Percentiles rank a stretch among this genome's conserved stretches.
phyloP scores from a whole-genome alignment of 2,113 vertebrate genomes.

The Procapra przewalskii region DNA sequence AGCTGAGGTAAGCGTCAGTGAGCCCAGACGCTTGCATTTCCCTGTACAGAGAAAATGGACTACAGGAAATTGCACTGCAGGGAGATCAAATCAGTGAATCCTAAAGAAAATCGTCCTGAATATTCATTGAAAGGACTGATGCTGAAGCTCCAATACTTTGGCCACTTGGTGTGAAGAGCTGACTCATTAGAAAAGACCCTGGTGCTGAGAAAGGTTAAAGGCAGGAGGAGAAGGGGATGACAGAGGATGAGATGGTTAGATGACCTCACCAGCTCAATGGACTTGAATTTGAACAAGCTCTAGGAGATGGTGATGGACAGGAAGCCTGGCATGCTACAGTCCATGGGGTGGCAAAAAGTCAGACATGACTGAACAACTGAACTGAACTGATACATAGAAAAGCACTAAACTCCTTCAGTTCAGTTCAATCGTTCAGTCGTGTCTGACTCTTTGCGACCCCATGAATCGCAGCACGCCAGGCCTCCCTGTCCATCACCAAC shows the following conservation, averaged over 20 bases:
- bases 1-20: too few species aligned
- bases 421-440: too few species aligned
- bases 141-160: neutral
- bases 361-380: neutral
- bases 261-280: neutral
- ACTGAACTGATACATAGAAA: neutral
- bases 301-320: neutral
- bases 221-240: neutral
- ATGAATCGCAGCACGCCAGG: accelerated
- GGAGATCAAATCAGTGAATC: neutral
- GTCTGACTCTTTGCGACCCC: too few species aligned
- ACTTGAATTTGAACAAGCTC: neutral
- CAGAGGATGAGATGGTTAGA: neutral
- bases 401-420: neutral
- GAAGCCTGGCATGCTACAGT: neutral
- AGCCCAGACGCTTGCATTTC: neutral
- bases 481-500: too few species aligned
- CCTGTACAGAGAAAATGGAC: neutral
- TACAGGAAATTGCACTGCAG: neutral
- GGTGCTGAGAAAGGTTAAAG: neutral
- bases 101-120: neutral
- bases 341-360: neutral
- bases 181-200: neutral
- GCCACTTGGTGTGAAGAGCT: neutral
- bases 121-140: neutral